These are phyloP conservation scores for Lepilemur ruficaudatus DNA, from an alignment of 2,797 vertebrate species.

Conservation along the genomic window DNA sequence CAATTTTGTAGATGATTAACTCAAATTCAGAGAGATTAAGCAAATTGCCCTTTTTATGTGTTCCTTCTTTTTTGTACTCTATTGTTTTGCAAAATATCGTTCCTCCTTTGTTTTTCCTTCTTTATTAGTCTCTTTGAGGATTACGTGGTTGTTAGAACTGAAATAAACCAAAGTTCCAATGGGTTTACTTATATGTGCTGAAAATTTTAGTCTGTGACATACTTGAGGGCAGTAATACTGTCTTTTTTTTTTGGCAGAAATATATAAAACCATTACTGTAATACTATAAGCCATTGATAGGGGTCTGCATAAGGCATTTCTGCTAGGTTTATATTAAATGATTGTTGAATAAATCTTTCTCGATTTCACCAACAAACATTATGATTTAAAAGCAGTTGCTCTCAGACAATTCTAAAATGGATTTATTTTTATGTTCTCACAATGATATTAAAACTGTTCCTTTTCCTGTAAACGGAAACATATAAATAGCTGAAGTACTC, in stretches of 20 bases:
- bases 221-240: not conserved
- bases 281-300: not conserved
- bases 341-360: not conserved
- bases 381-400: conserved; percentile 43
- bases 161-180: not conserved
- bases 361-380: not conserved
- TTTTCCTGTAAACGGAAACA: conserved; percentile 50
- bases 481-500: not conserved
- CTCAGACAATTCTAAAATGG: not conserved
- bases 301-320: not conserved
- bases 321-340: not conserved
- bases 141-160: not conserved
- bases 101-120: not conserved
- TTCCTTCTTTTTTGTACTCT: not conserved
- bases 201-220: not conserved
- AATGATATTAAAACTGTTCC: not conserved
- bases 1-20: not conserved
- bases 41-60: not conserved
- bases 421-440: conserved; percentile 35
- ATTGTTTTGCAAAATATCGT: not conserved
- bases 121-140: not conserved
- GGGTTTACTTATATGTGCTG: not conserved
- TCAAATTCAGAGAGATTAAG: not conserved
- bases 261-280: not conserved
- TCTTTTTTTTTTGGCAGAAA: not conserved